Base-by-base conservation (phyloP, 2,113 vertebrate genomes). In the Rynchops niger region DNA sequence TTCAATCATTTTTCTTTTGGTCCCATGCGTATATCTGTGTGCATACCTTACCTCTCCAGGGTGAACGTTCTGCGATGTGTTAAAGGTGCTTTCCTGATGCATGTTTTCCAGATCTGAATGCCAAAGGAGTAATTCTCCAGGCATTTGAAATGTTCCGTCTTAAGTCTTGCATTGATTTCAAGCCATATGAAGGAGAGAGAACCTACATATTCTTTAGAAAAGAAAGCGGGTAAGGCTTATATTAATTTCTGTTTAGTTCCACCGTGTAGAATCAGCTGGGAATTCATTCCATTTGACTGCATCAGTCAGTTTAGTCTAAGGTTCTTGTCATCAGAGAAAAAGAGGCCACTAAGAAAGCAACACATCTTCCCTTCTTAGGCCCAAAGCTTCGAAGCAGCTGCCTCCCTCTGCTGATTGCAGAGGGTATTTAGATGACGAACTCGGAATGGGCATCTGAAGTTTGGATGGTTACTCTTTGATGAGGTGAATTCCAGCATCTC, bases 121-220 rank as follows among this genome's bases (percentile, higher is more conserved):
- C 99, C 38, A 99, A 99, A 98, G 99, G 94, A 61, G 98, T 99
- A 22, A 98, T 99, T 94, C 98, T 99, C 67, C 98, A 98, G 88
- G 97, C 98, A 0, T 98, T 99, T 97, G 99, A 99, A 97, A 99
- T 99, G 98, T 99, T 98, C 86, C 98, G 99, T 30, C 98, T 99
- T 11, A 99, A 99, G 95, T 99, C 99, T 29, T 99, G 99, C 53
- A 10, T 99, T 20, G 99, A 99, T 96, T 99, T 99, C 96, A 99
- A 99, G 95, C 99, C 99, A 6, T 99, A 99, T n/a, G 98, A 99
- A 93, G 99, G 99, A 93, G 99, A 99, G 79, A 95, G 79, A 52
- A 97, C 97, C 3, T 99, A 95, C 50, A 98, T 99, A 94, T 98
- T 98, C 86, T 99, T 99, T 95, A 98, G 95, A 72, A 98, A 99